Evolutionary conservation across 2,888 invertebrate species (phyloP).

Genomic region (Tubulanus polymorphus): DNA sequence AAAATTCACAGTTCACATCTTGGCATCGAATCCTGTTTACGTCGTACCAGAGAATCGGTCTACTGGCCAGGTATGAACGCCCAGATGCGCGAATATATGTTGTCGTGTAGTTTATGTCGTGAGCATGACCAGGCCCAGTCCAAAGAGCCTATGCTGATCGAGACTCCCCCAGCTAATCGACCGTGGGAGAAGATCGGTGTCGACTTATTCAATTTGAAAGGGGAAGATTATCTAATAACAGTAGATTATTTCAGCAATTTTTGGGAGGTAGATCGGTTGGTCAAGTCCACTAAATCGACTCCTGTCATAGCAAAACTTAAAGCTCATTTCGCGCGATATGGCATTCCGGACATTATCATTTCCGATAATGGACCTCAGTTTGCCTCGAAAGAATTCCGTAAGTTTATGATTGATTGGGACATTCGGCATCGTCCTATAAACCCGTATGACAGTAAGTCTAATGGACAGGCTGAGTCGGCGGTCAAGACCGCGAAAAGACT

Average conservation of each 20-base stretch:
- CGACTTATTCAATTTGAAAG: slow-evolving; percentile 5
- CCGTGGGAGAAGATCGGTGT: slow-evolving; percentile 7
- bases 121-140: not conserved
- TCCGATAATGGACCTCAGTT: slow-evolving; percentile 7
- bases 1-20: slow-evolving; percentile 3
- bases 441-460: slow-evolving; percentile 5
- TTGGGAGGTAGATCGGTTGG: slow-evolving; percentile 9
- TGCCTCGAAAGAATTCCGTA: not conserved
- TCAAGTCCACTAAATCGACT: not conserved
- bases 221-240: slow-evolving; percentile 6
- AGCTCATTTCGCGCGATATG: slow-evolving; percentile 9
- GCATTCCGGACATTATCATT: not conserved
- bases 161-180: not conserved
- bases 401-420: slow-evolving; percentile 1
- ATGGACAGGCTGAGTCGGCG: slow-evolving; percentile 8
- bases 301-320: slow-evolving; percentile 8
- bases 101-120: not conserved
- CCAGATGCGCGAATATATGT: not conserved
- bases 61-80: not conserved
- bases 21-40: slow-evolving; percentile 3
- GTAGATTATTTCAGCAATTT: slow-evolving; percentile 8
- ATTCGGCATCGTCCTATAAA: slow-evolving; percentile 1
- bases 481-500: not conserved
- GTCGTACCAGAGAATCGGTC: slow-evolving; percentile 2
- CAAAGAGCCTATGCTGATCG: slow-evolving; percentile 3